phyloP scores from a whole-genome alignment of 2,888 invertebrate genomes.

The Conops quadrifasciatus region DNA sequence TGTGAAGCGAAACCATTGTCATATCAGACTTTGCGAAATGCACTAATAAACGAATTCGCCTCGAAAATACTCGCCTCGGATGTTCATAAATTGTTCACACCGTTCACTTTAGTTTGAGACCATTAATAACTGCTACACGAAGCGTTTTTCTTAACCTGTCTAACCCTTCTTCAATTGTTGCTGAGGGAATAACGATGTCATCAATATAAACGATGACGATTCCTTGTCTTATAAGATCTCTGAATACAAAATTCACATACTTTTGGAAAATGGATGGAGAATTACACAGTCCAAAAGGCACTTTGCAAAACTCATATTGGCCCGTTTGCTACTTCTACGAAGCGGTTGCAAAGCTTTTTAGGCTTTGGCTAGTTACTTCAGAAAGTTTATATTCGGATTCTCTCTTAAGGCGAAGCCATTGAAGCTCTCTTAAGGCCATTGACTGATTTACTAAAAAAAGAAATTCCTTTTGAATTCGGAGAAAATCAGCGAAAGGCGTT shows the following conservation, averaged over 20 bases:
- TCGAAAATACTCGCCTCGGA: no score
- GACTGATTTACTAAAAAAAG: not conserved
- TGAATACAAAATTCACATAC: conserved; percentile 44
- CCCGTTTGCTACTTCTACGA: conserved; percentile 43
- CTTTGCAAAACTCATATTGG: conserved; percentile 48
- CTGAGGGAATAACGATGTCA: conserved; percentile 49
- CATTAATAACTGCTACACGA: no score
- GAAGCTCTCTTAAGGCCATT: no score
- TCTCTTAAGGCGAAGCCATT: no score
- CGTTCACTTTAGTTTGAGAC: no score
- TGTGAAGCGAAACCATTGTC: no score
- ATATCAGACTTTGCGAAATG: no score
- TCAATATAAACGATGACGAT: conserved; percentile 48
- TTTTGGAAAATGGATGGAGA: conserved; percentile 50
- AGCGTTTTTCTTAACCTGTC: no score
- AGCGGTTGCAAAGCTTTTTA: not conserved
- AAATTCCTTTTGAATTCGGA: not conserved
- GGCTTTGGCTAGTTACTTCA: conserved; percentile 11
- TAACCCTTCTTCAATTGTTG: conserved; percentile 38
- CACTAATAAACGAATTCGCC: no score
- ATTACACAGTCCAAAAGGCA: conserved; percentile 59
- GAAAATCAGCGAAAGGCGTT: conserved; percentile 14
- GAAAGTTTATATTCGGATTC: not conserved
- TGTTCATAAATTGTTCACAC: no score
- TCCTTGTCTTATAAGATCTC: conserved; percentile 33